phyloP scores from a whole-genome alignment of 2,888 invertebrate species.

The Timema podura region DNA sequence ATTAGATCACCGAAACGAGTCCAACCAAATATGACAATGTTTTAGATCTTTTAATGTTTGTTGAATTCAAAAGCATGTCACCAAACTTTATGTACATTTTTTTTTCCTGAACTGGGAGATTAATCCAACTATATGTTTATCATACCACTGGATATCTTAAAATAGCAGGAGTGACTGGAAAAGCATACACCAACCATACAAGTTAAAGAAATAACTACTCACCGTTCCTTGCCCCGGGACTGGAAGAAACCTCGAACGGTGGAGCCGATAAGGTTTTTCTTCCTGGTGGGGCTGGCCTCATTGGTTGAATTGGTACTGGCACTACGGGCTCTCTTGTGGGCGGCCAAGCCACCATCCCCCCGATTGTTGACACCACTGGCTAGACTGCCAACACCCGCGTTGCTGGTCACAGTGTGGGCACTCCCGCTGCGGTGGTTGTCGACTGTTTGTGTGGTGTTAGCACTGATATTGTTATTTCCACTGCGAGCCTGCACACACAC shows the following conservation, averaged over 20 bases:
- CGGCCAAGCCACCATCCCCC: constrained; percentile 7
- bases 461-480: constrained; percentile 29
- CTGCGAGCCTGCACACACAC: constrained; percentile 23
- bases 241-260: constrained; percentile 27
- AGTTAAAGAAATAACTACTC: neutral
- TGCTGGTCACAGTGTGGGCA: neutral
- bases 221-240: constrained; percentile 24
- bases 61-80: no score
- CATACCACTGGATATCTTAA: no score
- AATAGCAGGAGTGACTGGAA: no score
- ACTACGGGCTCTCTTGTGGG: constrained; percentile 6
- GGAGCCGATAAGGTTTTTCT: constrained; percentile 22
- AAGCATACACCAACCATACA: no score
- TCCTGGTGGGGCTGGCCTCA: constrained; percentile 26
- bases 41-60: no score
- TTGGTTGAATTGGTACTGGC: constrained; percentile 4
- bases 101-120: no score
- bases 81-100: no score
- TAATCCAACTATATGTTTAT: no score
- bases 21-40: no score
- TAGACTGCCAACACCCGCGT: no score
- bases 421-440: constrained; percentile 7
- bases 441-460: constrained; percentile 13
- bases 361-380: neutral
- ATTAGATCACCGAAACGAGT: no score